phyloP scores from a whole-genome alignment of 2,113 vertebrate genomes.

The Larimichthys crocea region DNA sequence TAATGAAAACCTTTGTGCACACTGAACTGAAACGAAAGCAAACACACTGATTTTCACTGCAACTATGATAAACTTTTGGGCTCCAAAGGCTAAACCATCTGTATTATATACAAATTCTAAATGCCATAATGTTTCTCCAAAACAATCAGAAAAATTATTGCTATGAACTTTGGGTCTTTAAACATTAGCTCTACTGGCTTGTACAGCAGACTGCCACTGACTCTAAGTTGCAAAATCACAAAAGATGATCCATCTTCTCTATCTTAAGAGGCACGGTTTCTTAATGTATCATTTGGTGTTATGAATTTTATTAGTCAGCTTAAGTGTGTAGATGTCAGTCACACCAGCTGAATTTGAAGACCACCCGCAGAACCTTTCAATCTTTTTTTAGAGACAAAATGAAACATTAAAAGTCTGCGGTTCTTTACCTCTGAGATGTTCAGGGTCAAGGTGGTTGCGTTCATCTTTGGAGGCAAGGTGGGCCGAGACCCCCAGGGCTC shows the following conservation, averaged over 20 bases:
- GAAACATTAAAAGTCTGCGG: rapidly evolving
- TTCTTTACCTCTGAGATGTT: constrained; percentile 87
- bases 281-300: neutral
- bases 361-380: neutral
- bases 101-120: neutral
- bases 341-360: neutral
- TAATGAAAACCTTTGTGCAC: constrained; percentile 20
- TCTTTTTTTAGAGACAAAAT: neutral
- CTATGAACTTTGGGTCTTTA: neutral
- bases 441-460: constrained; percentile 83
- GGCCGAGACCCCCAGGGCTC: constrained; percentile 87
- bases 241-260: neutral
- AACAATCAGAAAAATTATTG: neutral
- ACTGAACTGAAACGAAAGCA: constrained; percentile 34
- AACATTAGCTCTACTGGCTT: neutral
- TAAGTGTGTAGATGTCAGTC: neutral
- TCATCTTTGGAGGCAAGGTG: constrained; percentile 90
- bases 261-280: neutral
- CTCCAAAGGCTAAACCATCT: neutral
- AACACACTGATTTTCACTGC: constrained; percentile 9
- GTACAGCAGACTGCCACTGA: neutral
- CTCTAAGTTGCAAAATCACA: neutral
- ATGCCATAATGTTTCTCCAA: neutral
- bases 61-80: neutral
- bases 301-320: neutral